These are phyloP conservation scores for Danio aesculapii DNA, from an alignment of 2,797 vertebrate species.

Conservation along the genomic window DNA sequence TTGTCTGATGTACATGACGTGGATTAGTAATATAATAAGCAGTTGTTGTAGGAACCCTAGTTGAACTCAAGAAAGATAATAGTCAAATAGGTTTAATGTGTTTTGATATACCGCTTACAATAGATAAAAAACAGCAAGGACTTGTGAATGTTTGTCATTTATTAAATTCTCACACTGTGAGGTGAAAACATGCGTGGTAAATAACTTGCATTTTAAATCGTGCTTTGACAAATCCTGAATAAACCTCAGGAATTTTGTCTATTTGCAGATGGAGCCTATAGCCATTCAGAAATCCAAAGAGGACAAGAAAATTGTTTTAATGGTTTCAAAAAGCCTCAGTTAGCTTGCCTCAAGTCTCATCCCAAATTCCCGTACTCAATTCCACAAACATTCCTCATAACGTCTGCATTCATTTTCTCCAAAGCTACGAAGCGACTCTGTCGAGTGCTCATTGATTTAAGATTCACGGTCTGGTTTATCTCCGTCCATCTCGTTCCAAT, in stretches of 20 bases:
- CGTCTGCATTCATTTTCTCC: conserved; percentile 26
- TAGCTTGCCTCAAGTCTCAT: conserved; percentile 13
- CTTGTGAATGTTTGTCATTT: background rate
- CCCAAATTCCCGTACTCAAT: conserved; percentile 26
- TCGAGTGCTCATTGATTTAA: conserved; percentile 34
- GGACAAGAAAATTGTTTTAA: conserved; percentile 16
- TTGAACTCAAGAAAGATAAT: conserved; percentile 9
- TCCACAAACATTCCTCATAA: conserved; percentile 35
- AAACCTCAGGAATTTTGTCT: conserved; percentile 8
- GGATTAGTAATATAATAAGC: conserved; percentile 25
- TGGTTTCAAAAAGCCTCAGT: conserved; percentile 15
- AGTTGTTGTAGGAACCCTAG: conserved; percentile 40
- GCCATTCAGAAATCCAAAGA: conserved; percentile 1
- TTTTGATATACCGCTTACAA: conserved; percentile 10
- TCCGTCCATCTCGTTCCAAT: conserved; percentile 30
- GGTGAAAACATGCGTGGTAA: conserved; percentile 4
- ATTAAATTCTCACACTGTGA: background rate
- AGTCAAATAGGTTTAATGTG: conserved; percentile 1
- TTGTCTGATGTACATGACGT: conserved; percentile 9
- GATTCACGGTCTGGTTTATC: conserved; percentile 42
- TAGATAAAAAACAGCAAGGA: background rate
- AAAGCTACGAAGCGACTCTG: conserved; percentile 8
- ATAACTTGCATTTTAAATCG: background rate
- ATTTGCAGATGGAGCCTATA: background rate
- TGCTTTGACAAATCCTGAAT: background rate